Conservation (phyloP, 2,797 vertebrate species). For the Mus spretus region DNA sequence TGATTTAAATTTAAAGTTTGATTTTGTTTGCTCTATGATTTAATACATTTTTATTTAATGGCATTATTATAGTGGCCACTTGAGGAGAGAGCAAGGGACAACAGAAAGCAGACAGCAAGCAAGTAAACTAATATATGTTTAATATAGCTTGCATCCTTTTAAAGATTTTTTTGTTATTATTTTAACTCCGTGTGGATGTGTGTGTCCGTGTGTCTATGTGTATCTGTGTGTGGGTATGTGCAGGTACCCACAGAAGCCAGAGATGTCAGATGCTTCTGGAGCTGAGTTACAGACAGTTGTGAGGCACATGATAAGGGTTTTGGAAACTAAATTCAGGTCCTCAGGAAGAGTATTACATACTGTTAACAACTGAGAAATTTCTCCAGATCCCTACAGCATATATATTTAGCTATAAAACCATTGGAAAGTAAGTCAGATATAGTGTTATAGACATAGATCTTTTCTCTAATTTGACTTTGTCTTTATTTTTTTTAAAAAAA, state of each 20-base stretch:
- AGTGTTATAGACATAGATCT: not conserved
- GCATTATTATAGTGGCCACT: not conserved
- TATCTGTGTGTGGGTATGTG: not conserved
- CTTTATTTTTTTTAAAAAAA: constrained; percentile 25
- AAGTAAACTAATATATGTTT: not conserved
- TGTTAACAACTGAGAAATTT: not conserved
- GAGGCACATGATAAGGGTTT: not conserved
- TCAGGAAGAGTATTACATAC: not conserved
- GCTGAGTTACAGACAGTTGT: not conserved
- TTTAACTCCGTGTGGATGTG: not conserved
- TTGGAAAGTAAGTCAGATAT: not conserved
- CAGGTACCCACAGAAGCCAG: not conserved
- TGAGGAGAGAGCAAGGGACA: not conserved
- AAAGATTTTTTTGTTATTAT: not conserved
- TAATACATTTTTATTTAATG: not conserved
- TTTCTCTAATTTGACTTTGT: constrained; percentile 26
- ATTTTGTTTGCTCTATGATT: constrained; percentile 41
- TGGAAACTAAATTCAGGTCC: not conserved
- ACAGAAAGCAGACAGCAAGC: constrained; percentile 8
- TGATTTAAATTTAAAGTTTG: constrained; percentile 12
- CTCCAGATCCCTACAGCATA: not conserved
- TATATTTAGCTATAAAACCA: not conserved
- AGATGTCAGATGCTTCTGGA: not conserved
- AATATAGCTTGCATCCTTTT: not conserved
- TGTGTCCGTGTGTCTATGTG: not conserved